Evolutionary conservation across 2,888 invertebrate genomes (phyloP), one percentile per base, ranked within the genome.

Genomic region (Aphrophora alni): DNA sequence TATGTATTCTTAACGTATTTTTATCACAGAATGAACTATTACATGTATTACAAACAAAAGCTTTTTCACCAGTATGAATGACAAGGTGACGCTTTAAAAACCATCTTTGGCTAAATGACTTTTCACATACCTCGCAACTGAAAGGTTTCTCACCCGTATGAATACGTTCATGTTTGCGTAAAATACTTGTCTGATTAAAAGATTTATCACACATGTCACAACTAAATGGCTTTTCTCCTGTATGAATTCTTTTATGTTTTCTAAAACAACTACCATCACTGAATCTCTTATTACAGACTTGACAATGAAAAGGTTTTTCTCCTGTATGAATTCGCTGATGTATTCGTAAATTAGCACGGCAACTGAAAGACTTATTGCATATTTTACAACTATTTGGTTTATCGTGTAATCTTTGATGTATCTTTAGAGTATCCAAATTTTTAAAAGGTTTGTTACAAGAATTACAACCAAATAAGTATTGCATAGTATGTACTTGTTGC

Each of bases 231-330:
- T 73, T 26, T 59, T 78, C 78, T 24, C 78, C 78, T 12, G 73
- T 78, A n/a, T 78, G 78, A 21, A 78, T 78, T 17, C 72, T 21
- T 73, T 59, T 73, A 38, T 78, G 78, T 51, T 51, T 72, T 28
- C 70, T 78, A 0, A 78, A 51, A 78, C 73, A 73, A 21, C 78
- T 73, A 12, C 70, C 70, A 51, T 78, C 73, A 21, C 72, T 78
- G 33, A 78, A 78, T 21, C 44, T 44, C 21, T 78, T 78, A 27
- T 78, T 73, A 59, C 78, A 78, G 27, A 78, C 25, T 21, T 78
- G 73, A 73, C 78, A 78, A 1, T 33, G 51, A 78, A 78, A 78
- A 0, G 72, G 78, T 78, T 78, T 78, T 27, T 78, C 78, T n/a
- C 73, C 78, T 10, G 78, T 73, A 44, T 78, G 78, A 14, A 59